Base-by-base conservation (phyloP, 2,888 invertebrate genomes). In the Volucella inflata region DNA sequence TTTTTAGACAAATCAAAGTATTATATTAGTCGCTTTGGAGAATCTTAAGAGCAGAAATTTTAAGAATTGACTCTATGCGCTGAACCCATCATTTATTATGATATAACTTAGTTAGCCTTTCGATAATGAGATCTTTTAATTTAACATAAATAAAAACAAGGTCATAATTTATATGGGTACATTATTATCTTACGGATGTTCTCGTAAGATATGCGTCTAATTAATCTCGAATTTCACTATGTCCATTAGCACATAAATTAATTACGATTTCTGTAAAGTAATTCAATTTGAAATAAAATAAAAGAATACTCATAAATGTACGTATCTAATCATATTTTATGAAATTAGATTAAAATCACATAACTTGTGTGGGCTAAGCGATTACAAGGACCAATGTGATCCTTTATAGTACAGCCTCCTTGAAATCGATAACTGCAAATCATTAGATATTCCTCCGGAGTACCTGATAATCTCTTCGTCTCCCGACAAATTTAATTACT, bases 401-500 rank as follows among this genome's bases (percentile, higher is more conserved):
- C 62, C 62, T 64, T 68, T 59, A 9, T 55, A 70, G 40, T 59
- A 9, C 60, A 70, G 40, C 21, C 55, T 40, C n/a, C 46, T 8
- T 30, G 1, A 30, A 38, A 51, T n/a, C 42, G 59, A 42, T 21
- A 30, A 46, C 53, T 38, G 78, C 72, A 79, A 70, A 79, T 79
- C 74, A 84, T 75, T 59, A 21, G 11, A 40, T 55, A 53, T 62
- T 21, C 38, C 46, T 44, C 14, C 51, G 16, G 16, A 4, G 1
- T 6, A 48, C 40, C 10, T 30, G 6, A 30, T 30, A 30, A 30
- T 30, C 2, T 8, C 40, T 9, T 14, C 71, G 8, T 17, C n/a
- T 17, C n/a, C 51, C 44, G 40, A 75, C 60, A 17, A 80, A 80
- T 80, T 80, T 81, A 85, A 85, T 85, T 79, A 84, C 64, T 71